phyloP scores from a whole-genome alignment of 1,140 invertebrate genomes.

The Thalassaphorura encarpata region DNA sequence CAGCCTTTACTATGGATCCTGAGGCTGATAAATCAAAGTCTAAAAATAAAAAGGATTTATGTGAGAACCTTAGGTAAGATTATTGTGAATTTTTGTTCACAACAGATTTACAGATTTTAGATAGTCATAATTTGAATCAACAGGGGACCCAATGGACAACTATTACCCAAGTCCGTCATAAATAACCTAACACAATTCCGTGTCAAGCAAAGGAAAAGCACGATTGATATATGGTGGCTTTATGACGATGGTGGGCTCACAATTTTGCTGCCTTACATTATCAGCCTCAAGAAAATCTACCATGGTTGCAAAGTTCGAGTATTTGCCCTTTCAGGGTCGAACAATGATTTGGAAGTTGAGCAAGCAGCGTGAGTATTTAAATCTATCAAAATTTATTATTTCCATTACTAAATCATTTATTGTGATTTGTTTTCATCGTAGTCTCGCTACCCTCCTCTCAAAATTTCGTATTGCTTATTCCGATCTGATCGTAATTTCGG shows the following conservation, averaged over 20 bases:
- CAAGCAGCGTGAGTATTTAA: conserved; percentile 41
- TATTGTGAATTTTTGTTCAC: not conserved
- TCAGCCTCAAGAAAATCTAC: conserved; percentile 44
- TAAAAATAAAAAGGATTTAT: conserved; percentile 5
- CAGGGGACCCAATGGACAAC: conserved; percentile 32
- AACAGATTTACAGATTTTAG: not conserved
- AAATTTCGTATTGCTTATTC: conserved; percentile 54
- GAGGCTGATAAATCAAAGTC: conserved; percentile 10
- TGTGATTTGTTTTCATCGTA: conserved; percentile 27
- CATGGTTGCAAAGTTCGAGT: conserved; percentile 47
- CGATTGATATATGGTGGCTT: conserved; percentile 52
- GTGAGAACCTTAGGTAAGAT: not conserved
- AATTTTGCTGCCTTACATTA: conserved; percentile 48
- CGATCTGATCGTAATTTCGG: conserved; percentile 46
- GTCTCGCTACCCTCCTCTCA: conserved; percentile 48
- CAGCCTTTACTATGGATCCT: conserved; percentile 16
- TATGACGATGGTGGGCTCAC: conserved; percentile 38
- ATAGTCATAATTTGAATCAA: not conserved
- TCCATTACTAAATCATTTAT: not conserved
- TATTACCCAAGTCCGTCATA: conserved; percentile 33
- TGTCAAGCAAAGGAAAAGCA: conserved; percentile 45
- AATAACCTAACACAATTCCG: conserved; percentile 51
- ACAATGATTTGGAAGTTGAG: conserved; percentile 44
- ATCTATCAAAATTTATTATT: conserved; percentile 2
- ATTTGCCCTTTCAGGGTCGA: conserved; percentile 47